phyloP scores from a whole-genome alignment of 2,113 vertebrate genomes.

The Halichoerus grypus region DNA sequence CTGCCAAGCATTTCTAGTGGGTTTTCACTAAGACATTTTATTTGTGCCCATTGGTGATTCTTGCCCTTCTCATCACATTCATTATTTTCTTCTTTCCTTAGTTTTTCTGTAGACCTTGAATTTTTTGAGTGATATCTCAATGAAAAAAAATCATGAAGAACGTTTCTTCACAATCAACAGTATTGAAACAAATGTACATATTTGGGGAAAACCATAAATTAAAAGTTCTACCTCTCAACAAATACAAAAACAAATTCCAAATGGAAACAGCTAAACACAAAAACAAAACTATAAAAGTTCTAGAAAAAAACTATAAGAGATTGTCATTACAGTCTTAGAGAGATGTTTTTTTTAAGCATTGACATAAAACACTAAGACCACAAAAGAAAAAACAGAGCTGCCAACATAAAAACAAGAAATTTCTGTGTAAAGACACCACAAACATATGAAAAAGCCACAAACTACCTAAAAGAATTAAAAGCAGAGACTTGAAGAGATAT shows the following conservation, averaged over 20 bases:
- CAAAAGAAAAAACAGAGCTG: background rate
- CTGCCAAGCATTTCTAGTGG: background rate
- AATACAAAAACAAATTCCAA: constrained; percentile 4
- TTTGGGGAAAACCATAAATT: background rate
- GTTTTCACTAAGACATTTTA: background rate
- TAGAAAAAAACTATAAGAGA: constrained; percentile 1
- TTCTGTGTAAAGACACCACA: background rate
- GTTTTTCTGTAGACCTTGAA: background rate
- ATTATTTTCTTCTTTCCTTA: background rate
- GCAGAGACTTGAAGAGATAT: background rate
- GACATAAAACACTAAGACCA: background rate
- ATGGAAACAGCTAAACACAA: background rate
- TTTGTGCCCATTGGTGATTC: background rate
- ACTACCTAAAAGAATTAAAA: constrained; percentile 26
- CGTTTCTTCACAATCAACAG: background rate
- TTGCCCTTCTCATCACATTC: background rate
- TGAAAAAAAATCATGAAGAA: background rate
- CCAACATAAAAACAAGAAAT: constrained; percentile 11
- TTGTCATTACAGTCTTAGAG: background rate
- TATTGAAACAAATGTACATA: background rate
- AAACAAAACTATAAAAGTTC: constrained; percentile 34
- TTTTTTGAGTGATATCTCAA: background rate
- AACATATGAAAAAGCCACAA: background rate
- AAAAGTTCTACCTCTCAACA: background rate
- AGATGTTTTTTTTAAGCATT: constrained; percentile 10